Conservation (phyloP, 1,140 invertebrate genomes). For the Charaxes varanes region DNA sequence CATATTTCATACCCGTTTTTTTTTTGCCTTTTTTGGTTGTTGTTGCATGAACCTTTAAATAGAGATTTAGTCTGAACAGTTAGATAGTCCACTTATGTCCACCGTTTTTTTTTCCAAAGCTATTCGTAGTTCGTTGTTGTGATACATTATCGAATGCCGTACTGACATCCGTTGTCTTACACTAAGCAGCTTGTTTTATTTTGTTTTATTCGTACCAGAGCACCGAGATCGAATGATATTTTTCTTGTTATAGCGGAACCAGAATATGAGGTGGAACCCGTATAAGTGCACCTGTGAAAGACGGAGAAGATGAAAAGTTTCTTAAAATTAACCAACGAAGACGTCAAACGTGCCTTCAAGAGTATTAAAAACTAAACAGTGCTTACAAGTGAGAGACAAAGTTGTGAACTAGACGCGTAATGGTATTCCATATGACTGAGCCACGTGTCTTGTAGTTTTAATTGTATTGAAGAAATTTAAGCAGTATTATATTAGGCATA, state of each 20-base stretch:
- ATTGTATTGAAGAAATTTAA: conserved; percentile 43
- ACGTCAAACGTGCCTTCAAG: conserved; percentile 4
- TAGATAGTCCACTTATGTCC: no score
- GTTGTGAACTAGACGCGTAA: conserved; percentile 17
- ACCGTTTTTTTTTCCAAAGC: no score
- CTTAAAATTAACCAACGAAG: neutral
- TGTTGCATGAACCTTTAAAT: no score
- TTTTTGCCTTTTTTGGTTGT: conserved; percentile 11
- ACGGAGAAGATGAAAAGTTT: conserved; percentile 24
- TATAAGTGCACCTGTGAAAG: conserved; percentile 57
- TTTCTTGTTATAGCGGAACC: conserved; percentile 59
- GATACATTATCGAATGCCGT: conserved; percentile 22
- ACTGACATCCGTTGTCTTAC: conserved; percentile 67
- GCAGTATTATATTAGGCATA: conserved; percentile 62
- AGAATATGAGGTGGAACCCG: conserved; percentile 64
- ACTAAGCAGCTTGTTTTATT: conserved; percentile 30
- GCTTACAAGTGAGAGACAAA: conserved; percentile 16
- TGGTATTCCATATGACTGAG: conserved; percentile 41
- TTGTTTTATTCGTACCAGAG: conserved; percentile 1
- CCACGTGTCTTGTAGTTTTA: conserved; percentile 42
- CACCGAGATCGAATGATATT: conserved; percentile 21
- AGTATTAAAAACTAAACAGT: neutral
- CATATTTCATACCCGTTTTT: conserved; percentile 18
- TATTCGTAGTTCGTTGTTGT: no score
- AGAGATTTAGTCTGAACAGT: no score